Base-by-base conservation (phyloP, 2,113 vertebrate genomes). In the Saguinus midas region DNA sequence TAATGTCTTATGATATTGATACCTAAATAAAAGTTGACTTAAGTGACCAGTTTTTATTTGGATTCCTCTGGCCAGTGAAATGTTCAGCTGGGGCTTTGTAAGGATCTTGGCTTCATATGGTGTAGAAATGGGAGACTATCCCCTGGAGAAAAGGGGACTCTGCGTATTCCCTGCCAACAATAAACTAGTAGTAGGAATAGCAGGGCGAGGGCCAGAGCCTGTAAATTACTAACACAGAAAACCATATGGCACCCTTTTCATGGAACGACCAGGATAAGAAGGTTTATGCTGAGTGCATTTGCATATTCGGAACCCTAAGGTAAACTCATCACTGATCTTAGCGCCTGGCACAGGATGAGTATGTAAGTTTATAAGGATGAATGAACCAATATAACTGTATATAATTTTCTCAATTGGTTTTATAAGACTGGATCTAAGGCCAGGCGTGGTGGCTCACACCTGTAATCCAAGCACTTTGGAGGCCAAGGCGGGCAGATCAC, bases 21-120 rank as follows among this genome's bases (percentile, higher is more conserved):
- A n/a, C 80, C 58, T 93, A 97, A 97, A 97, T 97, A 97, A 96
- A 97, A 95, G 58, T 97, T 96, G 90, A 95, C 87, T 75, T 87
- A 88, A 90, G 35, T 89, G 79, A 95, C 37, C 83, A 86, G 27
- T 93, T 97, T 96, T 97, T 87, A 61, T 90, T 95, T 90, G 45
- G 52, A 96, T 27, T 87, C 16, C 72, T 91, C 73, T 37, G 86
- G 23, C 68, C 70, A n/a, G 29, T 88, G 52, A 94, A 97, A 79
- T 84, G 40, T 55, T 94, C 68, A 70, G 52, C 48, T 83, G 93
- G 52, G 81, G 78, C 48, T 82, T 86, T n/a, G 0, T 90, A 81
- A 93, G 40, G 14, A 27, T 52, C 83, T 93, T 90, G 52, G 40
- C 61, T 83, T 40, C 23, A 13, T 72, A 37, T 82, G 29, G 35